These are phyloP conservation scores for Manacus vitellinus DNA, from an alignment of 2,113 vertebrate genomes.

Conservation along the genomic window DNA sequence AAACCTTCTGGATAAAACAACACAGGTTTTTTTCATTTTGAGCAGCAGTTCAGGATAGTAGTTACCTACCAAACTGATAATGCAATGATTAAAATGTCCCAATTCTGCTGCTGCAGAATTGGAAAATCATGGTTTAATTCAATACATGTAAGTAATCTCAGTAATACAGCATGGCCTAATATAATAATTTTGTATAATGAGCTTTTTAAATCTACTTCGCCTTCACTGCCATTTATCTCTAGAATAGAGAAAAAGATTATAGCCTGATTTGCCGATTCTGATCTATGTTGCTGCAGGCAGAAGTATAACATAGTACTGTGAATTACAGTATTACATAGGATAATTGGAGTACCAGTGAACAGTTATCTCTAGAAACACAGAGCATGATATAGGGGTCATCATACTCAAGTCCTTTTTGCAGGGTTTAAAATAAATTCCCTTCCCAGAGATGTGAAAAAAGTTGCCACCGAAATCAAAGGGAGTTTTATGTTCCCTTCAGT, in stretches of 20 bases:
- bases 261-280: not conserved
- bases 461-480: not conserved
- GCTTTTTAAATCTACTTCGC: not conserved
- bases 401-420: not conserved
- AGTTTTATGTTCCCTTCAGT: not conserved
- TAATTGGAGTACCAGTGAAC: not conserved
- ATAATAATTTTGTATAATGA: not conserved
- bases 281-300: not conserved
- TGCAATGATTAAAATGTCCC: not conserved
- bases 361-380: not conserved
- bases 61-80: conserved; percentile 2
- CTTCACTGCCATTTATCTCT: not conserved
- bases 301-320: not conserved
- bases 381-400: not conserved
- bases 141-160: not conserved
- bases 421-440: not conserved
- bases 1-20: conserved; percentile 15
- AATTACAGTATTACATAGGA: not conserved
- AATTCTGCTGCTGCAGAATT: not conserved
- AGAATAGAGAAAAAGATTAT: not conserved
- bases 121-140: conserved; percentile 18
- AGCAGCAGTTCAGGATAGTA: not conserved
- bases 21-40: not conserved
- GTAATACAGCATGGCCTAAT: not conserved
- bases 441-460: not conserved